These are phyloP conservation scores for Drosophila bunnanda DNA, from an alignment of 2,888 invertebrate genomes.

Conservation along the genomic window DNA sequence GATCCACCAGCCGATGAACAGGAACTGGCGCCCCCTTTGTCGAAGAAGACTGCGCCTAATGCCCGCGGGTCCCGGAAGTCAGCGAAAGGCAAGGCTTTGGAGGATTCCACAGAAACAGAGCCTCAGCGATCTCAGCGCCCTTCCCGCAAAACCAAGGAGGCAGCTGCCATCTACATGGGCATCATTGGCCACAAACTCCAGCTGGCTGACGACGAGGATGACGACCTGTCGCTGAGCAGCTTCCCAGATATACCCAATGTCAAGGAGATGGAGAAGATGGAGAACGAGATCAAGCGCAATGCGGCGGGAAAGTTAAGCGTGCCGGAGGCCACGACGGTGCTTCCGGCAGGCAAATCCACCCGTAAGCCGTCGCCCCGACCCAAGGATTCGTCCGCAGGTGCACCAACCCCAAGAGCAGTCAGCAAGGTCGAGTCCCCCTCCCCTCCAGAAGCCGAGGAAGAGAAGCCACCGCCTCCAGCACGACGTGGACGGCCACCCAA, in stretches of 20 bases:
- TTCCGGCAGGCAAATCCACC: slow-evolving; percentile 37
- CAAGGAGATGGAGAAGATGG: slow-evolving; percentile 87
- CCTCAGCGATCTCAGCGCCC: slow-evolving; percentile 85
- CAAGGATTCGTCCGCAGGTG: slow-evolving; percentile 1
- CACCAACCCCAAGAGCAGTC: neutral
- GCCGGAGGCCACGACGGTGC: slow-evolving; percentile 34
- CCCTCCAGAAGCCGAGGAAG: slow-evolving; percentile 43
- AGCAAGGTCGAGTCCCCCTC: slow-evolving; percentile 12
- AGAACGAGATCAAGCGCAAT: slow-evolving; percentile 86
- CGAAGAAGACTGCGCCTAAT: slow-evolving; percentile 60
- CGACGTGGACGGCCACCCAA: slow-evolving; percentile 78
- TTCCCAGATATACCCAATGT: slow-evolving; percentile 89
- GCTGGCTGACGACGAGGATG: slow-evolving; percentile 87
- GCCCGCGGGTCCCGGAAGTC: slow-evolving; percentile 16
- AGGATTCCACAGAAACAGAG: slow-evolving; percentile 38
- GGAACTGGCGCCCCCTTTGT: slow-evolving; percentile 53
- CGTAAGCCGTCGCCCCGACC: slow-evolving; percentile 43
- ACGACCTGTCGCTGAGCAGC: slow-evolving; percentile 88
- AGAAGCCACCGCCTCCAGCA: slow-evolving; percentile 46
- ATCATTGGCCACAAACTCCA: slow-evolving; percentile 89
- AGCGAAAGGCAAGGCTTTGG: slow-evolving; percentile 31
- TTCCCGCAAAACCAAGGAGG: slow-evolving; percentile 90
- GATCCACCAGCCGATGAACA: slow-evolving; percentile 33
- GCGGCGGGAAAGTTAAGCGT: slow-evolving; percentile 61
- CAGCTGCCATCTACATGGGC: slow-evolving; percentile 90